Evolutionary conservation across 2,113 vertebrate species (phyloP), one percentile per base, ranked within the genome.

Genomic region (Laterallus jamaicensis): DNA sequence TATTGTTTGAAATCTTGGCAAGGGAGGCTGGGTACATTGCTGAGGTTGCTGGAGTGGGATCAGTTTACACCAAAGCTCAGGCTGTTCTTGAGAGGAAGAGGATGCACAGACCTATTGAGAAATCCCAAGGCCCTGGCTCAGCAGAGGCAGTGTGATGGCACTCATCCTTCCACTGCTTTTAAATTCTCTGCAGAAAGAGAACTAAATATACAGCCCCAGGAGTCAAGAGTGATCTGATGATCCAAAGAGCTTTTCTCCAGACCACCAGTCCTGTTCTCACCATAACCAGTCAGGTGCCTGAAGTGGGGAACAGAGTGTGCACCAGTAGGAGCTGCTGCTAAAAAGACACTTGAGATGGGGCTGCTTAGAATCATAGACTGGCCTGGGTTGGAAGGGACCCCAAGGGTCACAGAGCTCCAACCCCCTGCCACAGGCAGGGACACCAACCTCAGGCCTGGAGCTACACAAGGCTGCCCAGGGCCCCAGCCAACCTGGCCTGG

Each of bases 1-100:
- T 90, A 95, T 77, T 93, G 90, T 94, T 28, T 94, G 94, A 94
- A 66, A 88, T 4, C 86, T 76, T 96, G 97, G 97, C 96, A 88
- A 20, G 59, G 24, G 35, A 22, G 52, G 2, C 25, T 39, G 2
- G 13, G 42, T 9, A 80, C 73, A 50, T 66, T 87, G 66, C 80
- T 93, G 92, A 75, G 78, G 75, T 14, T 93, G 85, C 71, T 79
- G 44, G 82, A 74, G 86, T 52, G 71, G 59, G 52, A 80, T 70
- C 82, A 86, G 40, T 5, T 85, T 28, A 89, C 79, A 28, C 88
- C 88, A 75, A 52, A 77, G 79, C 64, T 82, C 50, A 17, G 59
- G 40, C 85, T 92, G 59, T 39, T 56, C n/a, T 78, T 2, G 40
- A 79, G 56, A 74, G 68, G 75, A 77, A 88, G 50, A 49, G 16